phyloP scores from a whole-genome alignment of 2,888 invertebrate species.

The Caenorhabditis sulstoni region DNA sequence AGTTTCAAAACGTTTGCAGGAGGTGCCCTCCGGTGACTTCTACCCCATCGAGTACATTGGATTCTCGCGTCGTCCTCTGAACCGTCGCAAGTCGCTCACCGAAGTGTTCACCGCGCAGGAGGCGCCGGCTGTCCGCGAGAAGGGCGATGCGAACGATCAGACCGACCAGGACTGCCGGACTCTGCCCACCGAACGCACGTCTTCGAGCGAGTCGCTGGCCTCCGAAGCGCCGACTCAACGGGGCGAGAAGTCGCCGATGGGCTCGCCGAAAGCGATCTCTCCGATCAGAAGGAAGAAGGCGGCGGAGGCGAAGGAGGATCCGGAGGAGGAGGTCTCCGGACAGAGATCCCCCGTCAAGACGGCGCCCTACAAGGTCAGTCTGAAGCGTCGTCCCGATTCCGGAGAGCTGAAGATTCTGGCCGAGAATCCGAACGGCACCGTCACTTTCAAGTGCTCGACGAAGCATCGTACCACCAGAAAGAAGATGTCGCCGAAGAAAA shows the following conservation, averaged over 20 bases:
- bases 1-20: too few species aligned
- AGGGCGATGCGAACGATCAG: slow-evolving; percentile 44
- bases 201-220: slow-evolving; percentile 22
- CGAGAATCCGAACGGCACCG: slow-evolving; percentile 28
- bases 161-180: slow-evolving; percentile 50
- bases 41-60: slow-evolving; percentile 31
- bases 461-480: slow-evolving; percentile 20
- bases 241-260: neutral
- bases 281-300: neutral
- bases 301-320: slow-evolving; percentile 1
- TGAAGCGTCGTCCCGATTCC: slow-evolving; percentile 40
- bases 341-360: neutral
- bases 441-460: slow-evolving; percentile 32
- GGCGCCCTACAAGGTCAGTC: slow-evolving; percentile 11
- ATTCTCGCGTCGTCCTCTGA: slow-evolving; percentile 18
- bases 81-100: slow-evolving; percentile 1
- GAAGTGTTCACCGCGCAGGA: slow-evolving; percentile 55
- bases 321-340: neutral
- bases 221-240: slow-evolving; percentile 27
- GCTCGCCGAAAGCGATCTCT: neutral
- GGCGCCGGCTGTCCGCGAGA: slow-evolving; percentile 42
- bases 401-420: slow-evolving; percentile 36
- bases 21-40: slow-evolving; percentile 47
- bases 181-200: slow-evolving; percentile 2
- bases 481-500: slow-evolving; percentile 6